Conservation (phyloP, 2,797 vertebrate species). For the Chelidonichthys spinosus region DNA sequence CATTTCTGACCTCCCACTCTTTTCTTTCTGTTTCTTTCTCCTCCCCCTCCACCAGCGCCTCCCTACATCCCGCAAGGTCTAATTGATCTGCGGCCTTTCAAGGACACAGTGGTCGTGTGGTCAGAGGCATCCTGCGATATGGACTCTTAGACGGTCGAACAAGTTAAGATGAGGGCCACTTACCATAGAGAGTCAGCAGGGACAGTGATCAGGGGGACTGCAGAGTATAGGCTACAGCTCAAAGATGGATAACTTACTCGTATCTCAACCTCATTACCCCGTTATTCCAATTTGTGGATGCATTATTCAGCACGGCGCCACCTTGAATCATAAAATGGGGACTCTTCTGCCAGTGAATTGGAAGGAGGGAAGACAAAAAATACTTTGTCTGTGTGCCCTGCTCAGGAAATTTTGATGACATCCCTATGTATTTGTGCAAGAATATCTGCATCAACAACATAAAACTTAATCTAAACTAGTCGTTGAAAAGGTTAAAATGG, state of each 20-base stretch:
- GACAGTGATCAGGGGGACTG: slow-evolving; percentile 37
- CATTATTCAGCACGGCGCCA: slow-evolving; percentile 22
- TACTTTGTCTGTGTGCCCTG: too few relatives aligned
- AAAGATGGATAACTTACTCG: slow-evolving; percentile 40
- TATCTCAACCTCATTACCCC: slow-evolving; percentile 63
- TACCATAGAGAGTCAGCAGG: slow-evolving; percentile 31
- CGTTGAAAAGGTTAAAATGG: too few relatives aligned
- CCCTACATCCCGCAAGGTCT: slow-evolving; percentile 47
- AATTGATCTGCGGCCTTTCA: slow-evolving; percentile 61
- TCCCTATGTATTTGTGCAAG: too few relatives aligned
- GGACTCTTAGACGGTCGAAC: slow-evolving; percentile 36
- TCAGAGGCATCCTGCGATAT: slow-evolving; percentile 29
- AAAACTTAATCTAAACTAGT: too few relatives aligned
- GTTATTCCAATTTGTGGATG: slow-evolving; percentile 62
- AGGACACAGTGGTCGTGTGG: slow-evolving; percentile 46
- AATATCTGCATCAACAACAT: too few relatives aligned
- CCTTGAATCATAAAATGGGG: slow-evolving; percentile 36
- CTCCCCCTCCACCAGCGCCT: slow-evolving; percentile 8
- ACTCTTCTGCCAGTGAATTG: slow-evolving; percentile 25
- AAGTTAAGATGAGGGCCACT: slow-evolving; percentile 50
- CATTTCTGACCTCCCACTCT: slow-evolving; percentile 21
- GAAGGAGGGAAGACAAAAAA: not conserved
- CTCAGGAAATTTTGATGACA: too few relatives aligned
- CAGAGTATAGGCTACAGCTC: slow-evolving; percentile 19
- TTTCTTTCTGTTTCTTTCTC: slow-evolving; percentile 2